A percentile compares a stretch with the other conserved stretches of the same genome.
phyloP scores from a whole-genome alignment of 2,888 invertebrate genomes.

The Psylliodes chrysocephalus region DNA sequence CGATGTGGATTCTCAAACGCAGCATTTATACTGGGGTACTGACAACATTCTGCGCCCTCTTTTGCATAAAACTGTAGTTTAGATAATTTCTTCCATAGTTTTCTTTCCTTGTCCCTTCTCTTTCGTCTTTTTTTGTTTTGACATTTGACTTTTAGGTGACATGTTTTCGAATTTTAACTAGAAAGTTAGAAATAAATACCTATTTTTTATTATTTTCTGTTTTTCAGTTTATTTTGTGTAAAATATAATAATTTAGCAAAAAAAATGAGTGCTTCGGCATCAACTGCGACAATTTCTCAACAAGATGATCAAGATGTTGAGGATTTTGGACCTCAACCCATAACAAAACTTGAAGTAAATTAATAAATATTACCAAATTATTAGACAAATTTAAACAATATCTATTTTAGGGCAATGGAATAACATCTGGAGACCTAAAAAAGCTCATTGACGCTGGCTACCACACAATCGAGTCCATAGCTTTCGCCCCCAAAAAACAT shows the following conservation, averaged over 20 bases:
- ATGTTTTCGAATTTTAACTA: no score
- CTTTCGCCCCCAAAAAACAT: slow-evolving; percentile 93
- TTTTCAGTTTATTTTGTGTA: no score
- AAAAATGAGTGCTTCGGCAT: slow-evolving; percentile 62
- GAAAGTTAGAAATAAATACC: no score
- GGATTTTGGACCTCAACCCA: slow-evolving; percentile 77
- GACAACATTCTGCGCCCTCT: no score
- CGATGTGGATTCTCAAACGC: no score
- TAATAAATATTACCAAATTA: not conserved
- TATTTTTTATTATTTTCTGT: no score
- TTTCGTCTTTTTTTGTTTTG: no score
- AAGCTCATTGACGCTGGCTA: slow-evolving; percentile 94
- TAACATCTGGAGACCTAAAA: slow-evolving; percentile 89
- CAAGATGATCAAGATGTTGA: slow-evolving; percentile 70
- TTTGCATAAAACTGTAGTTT: no score
- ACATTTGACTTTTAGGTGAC: no score
- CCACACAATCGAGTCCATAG: slow-evolving; percentile 94
- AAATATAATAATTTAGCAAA: slow-evolving; percentile 6
- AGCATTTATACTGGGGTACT: no score
- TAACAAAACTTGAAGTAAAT: slow-evolving; percentile 77
- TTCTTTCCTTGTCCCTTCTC: no score
- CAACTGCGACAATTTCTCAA: slow-evolving; percentile 65
- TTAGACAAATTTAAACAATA: not conserved
- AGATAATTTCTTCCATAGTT: no score
- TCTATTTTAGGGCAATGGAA: slow-evolving; percentile 82